phyloP scores from a whole-genome alignment of 2,888 invertebrate species.

The Graphium colonna region DNA sequence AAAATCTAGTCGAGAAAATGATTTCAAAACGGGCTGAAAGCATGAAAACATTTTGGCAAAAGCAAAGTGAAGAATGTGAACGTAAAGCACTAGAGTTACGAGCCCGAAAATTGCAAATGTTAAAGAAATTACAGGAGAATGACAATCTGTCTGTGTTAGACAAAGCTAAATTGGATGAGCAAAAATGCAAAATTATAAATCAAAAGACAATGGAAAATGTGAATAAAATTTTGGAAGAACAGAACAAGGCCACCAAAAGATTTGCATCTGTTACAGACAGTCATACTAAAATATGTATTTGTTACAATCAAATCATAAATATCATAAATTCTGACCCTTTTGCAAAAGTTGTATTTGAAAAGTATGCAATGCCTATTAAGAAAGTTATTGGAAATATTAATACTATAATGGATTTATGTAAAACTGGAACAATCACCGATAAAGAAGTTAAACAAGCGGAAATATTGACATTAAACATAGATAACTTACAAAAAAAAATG shows the following conservation, averaged over 20 bases:
- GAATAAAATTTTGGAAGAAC: constrained; percentile 73
- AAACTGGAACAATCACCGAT: constrained; percentile 62
- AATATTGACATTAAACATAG: constrained; percentile 65
- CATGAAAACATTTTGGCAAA: constrained; percentile 50
- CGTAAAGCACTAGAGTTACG: constrained; percentile 64
- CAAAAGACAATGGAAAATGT: constrained; percentile 68
- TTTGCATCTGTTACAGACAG: constrained; percentile 79
- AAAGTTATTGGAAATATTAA: constrained; percentile 62
- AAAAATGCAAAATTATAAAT: constrained; percentile 66
- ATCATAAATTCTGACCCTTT: constrained; percentile 64
- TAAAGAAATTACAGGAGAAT: constrained; percentile 68
- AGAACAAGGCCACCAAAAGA: constrained; percentile 62
- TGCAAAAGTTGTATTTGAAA: constrained; percentile 61
- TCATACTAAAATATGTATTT: constrained; percentile 76
- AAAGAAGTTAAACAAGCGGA: constrained; percentile 79
- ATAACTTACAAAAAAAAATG: constrained; percentile 67
- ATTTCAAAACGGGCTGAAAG: constrained; percentile 52
- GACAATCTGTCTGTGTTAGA: constrained; percentile 69
- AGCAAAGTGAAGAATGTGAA: constrained; percentile 58
- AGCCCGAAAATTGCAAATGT: constrained; percentile 56
- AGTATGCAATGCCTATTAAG: constrained; percentile 61
- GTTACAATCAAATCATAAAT: constrained; percentile 76
- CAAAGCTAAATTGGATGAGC: constrained; percentile 69
- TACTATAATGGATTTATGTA: constrained; percentile 64
- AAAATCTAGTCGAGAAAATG: constrained; percentile 59